These are phyloP conservation scores for Drosophila tristis DNA, from an alignment of 1,140 invertebrate genomes.

Conservation along the genomic window DNA sequence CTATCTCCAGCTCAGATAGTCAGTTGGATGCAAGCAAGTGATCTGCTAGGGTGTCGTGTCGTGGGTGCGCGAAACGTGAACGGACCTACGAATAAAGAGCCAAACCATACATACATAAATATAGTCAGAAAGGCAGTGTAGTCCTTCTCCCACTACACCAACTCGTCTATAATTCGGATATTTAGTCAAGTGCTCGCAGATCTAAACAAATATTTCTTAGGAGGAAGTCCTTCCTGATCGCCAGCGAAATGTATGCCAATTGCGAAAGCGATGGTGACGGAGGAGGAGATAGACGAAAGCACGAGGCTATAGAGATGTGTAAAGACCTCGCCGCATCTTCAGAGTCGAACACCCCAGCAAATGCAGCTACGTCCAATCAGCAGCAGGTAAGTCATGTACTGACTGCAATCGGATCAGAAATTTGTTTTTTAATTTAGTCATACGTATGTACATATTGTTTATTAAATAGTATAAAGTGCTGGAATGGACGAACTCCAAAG, in stretches of 20 bases:
- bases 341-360: constrained; percentile 14
- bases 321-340: constrained; percentile 46
- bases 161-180: too few species aligned
- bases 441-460: too few species aligned
- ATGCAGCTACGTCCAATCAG: constrained; percentile 23
- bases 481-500: too few species aligned
- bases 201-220: background rate
- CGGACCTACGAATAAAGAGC: background rate
- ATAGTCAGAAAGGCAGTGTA: too few species aligned
- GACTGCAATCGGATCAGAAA: too few species aligned
- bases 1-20: too few species aligned
- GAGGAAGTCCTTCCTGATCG: too few species aligned
- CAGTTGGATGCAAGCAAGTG: constrained; percentile 21
- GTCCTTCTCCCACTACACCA: too few species aligned
- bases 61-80: constrained; percentile 38
- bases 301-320: constrained; percentile 54
- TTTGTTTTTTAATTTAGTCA: too few species aligned
- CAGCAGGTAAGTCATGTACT: constrained; percentile 41
- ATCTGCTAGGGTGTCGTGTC: constrained; percentile 55
- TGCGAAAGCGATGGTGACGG: constrained; percentile 63
- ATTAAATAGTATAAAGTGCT: too few species aligned
- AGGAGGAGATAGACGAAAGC: constrained; percentile 47
- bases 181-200: background rate
- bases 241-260: constrained; percentile 51
- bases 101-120: background rate